phyloP scores from a whole-genome alignment of 2,113 vertebrate genomes.

The Rousettus leschenaultii region DNA sequence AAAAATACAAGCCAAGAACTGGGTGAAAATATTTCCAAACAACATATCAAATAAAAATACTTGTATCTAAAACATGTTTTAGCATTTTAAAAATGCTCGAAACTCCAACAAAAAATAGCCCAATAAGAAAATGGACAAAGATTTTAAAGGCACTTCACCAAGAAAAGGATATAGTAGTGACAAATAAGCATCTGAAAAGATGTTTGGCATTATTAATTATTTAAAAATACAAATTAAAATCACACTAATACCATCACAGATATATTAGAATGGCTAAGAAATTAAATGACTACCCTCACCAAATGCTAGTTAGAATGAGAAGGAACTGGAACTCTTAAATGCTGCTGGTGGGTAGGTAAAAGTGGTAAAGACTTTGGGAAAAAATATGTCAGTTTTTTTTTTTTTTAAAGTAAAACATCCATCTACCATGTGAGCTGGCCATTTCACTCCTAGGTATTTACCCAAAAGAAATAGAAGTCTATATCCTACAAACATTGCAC shows the following conservation, averaged over 20 bases:
- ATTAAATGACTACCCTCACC: background rate
- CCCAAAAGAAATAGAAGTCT: background rate
- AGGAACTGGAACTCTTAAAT: background rate
- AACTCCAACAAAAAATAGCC: background rate
- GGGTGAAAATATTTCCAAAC: background rate
- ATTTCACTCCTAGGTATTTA: background rate
- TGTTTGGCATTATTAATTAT: background rate
- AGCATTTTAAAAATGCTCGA: background rate
- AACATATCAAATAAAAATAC: background rate
- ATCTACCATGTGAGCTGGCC: background rate
- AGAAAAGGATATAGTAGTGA: background rate
- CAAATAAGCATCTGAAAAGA: background rate
- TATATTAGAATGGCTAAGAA: background rate
- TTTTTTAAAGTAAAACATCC: background rate
- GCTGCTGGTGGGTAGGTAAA: background rate
- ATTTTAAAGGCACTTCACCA: background rate
- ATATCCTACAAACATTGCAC: background rate
- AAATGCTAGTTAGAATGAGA: background rate
- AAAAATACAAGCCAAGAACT: background rate
- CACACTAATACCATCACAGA: background rate
- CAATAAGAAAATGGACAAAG: background rate
- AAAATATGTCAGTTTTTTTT: background rate
- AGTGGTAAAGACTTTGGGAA: background rate
- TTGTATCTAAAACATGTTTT: background rate
- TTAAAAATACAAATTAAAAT: constrained; percentile 16